phyloP scores from a whole-genome alignment of 2,888 invertebrate species.

The Eupeodes latifasciatus region DNA sequence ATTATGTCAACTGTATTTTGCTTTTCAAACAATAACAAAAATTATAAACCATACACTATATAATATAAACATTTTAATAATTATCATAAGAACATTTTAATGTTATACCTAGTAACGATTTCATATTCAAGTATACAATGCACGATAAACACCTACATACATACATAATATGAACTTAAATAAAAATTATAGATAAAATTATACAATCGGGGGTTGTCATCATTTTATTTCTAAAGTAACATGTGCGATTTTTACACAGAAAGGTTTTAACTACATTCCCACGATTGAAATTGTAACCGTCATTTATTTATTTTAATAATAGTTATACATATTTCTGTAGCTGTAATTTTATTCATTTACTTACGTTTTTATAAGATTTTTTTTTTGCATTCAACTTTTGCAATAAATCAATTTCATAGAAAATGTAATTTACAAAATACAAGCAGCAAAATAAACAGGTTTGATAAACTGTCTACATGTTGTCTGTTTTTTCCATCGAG shows the following conservation, averaged over 20 bases:
- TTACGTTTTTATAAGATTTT: not conserved
- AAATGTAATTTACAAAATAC: constrained; percentile 34
- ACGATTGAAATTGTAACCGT: not conserved
- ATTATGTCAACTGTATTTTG: too few species aligned
- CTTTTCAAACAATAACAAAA: too few species aligned
- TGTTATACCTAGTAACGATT: not conserved
- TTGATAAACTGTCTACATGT: constrained; percentile 4
- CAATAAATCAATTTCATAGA: constrained; percentile 12
- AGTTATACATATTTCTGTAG: not conserved
- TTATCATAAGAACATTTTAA: too few species aligned
- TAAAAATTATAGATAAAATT: constrained; percentile 12
- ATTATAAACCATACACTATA: too few species aligned
- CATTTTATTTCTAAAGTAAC: not conserved
- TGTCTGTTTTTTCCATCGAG: constrained; percentile 6
- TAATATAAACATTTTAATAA: too few species aligned
- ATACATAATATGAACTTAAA: not conserved
- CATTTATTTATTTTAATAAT: constrained; percentile 4
- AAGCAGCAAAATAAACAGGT: constrained; percentile 19
- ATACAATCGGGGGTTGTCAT: constrained; percentile 2
- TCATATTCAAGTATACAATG: not conserved
- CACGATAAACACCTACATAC: too few species aligned
- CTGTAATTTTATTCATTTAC: not conserved
- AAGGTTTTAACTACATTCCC: not conserved
- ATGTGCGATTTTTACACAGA: not conserved
- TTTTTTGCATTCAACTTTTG: not conserved